Evolutionary conservation across 2,113 vertebrate genomes (phyloP), one percentile per base, ranked within the genome.

Genomic region (Oreochromis niloticus): DNA sequence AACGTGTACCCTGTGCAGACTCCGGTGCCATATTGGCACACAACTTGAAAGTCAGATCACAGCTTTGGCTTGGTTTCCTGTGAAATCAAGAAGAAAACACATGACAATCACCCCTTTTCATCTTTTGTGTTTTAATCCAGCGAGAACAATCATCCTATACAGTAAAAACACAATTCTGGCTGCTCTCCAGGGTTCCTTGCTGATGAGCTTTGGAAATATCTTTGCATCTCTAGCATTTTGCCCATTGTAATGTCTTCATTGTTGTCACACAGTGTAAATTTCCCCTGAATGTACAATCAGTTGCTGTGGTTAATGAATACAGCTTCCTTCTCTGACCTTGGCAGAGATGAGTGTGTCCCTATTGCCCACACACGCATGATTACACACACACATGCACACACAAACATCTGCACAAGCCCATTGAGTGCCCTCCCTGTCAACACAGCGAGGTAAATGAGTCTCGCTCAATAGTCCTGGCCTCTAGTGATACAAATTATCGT

Each of bases 271-370:
- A 88, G 81, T 90, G 59, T 89, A 71, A 84, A 94, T 94, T 94
- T 86, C 13, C 39, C 50, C 78, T 82, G 88, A 94, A 91, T 88
- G 83, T 89, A 83, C 88, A 89, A 94, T 92, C 93, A 85, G 84
- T 48, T 85, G 90, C 87, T 87, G 6, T 4, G 12, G 46, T 84
- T 91, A 93, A 94, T 93, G 90, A 94, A 92, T 88, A 87, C 91
- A 84, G 92, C 93, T 88, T 88, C 86, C 85, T 87, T 59, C 84
- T 89, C 85, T 94, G 94, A 94, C 95, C 94, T 95, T 94, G 95
- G 91, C 89, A 83, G 85, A 90, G 91, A 93, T 88, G 91, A 91
- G 66, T 75, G 80, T 85, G 81, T 92, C 92, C 86, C 92, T 75
- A 6, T 89, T 84, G 87, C 81, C 50, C 71, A 50, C 87, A 87